Percentiles rank a stretch among this genome's conserved stretches.
phyloP scores from a whole-genome alignment of 2,113 vertebrate species.

The Apodemus sylvaticus region DNA sequence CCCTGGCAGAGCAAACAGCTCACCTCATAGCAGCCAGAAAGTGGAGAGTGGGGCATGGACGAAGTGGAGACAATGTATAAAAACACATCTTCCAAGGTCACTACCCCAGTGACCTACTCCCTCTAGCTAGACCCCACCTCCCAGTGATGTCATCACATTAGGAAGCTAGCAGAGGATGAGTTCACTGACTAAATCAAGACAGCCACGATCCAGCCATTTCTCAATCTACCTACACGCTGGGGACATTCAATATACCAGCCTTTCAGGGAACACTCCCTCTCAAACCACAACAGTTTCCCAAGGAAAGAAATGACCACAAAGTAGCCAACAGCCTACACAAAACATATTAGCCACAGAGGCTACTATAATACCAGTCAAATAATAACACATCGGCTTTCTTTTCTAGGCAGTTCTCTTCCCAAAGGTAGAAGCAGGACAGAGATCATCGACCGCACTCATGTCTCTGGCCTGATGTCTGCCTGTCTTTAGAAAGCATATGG shows the following conservation, averaged over 20 bases:
- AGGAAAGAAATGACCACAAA: background rate
- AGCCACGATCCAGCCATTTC: background rate
- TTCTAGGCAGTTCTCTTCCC: background rate
- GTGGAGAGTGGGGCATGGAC: too few relatives aligned
- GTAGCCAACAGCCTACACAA: background rate
- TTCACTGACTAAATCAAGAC: background rate
- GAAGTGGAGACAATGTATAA: background rate
- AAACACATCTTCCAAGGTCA: background rate
- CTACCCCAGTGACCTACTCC: background rate
- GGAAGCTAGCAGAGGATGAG: background rate
- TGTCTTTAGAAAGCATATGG: background rate
- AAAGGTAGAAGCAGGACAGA: background rate
- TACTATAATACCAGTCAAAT: too few relatives aligned
- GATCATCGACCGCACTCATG: fast-evolving
- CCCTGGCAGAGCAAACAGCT: background rate
- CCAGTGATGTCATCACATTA: background rate
- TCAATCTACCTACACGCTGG: background rate
- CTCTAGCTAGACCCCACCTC: background rate
- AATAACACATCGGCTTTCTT: too few relatives aligned
- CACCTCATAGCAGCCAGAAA: background rate
- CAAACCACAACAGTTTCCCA: background rate
- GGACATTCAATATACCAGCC: background rate
- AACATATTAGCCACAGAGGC: background rate
- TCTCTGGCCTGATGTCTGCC: background rate
- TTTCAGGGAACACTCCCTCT: background rate